Evolutionary conservation across 2,113 vertebrate species (phyloP).

Genomic region (Puma concolor): DNA sequence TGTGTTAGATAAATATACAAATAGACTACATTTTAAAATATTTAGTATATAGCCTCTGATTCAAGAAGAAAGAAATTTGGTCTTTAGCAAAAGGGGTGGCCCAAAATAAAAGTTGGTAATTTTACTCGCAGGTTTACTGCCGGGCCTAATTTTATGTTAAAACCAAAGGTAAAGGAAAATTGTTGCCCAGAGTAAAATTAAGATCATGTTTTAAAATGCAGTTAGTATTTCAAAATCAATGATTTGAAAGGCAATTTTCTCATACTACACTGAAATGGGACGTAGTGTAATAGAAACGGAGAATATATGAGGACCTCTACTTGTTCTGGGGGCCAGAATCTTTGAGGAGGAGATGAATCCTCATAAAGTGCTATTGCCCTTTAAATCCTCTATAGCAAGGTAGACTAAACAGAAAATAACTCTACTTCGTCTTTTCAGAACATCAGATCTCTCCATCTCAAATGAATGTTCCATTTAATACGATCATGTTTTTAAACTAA

Average conservation of each 20-base stretch:
- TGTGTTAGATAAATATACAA: neutral
- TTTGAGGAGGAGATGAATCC: neutral
- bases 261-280: neutral
- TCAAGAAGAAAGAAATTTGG: neutral
- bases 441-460: neutral
- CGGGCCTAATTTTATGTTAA: neutral
- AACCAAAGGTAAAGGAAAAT: neutral
- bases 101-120: neutral
- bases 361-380: neutral
- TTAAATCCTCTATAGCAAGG: neutral
- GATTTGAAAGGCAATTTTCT: neutral
- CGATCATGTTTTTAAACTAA: neutral
- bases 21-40: neutral
- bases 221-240: neutral
- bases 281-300: neutral
- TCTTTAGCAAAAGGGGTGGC: neutral
- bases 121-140: neutral
- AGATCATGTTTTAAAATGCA: neutral
- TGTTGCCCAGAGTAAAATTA: neutral
- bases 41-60: neutral
- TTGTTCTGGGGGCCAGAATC: neutral
- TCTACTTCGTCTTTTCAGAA: neutral
- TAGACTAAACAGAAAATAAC: neutral
- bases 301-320: neutral
- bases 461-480: slow-evolving; percentile 34